Evolutionary conservation across 1,140 invertebrate genomes (phyloP).

Genomic region (Protaetia brevitarsis): DNA sequence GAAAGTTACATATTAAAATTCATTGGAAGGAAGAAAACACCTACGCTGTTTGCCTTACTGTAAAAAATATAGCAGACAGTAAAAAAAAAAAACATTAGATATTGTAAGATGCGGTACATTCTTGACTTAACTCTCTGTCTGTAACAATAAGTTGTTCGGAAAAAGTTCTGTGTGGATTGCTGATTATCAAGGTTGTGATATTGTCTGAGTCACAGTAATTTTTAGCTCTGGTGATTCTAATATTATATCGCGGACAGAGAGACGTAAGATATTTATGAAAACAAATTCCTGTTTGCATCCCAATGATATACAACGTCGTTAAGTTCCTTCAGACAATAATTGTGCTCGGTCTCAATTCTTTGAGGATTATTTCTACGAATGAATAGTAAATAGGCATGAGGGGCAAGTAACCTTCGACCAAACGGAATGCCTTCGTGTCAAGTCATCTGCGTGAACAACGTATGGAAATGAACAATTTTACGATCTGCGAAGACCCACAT

Average conservation of each 20-base stretch:
- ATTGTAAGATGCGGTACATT: too few species aligned
- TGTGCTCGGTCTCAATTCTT: not conserved
- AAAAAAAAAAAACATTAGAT: too few species aligned
- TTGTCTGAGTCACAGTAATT: not conserved
- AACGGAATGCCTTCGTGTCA: not conserved
- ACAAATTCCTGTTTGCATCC: too few species aligned
- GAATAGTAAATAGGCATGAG: not conserved
- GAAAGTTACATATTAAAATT: too few species aligned
- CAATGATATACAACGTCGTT: not conserved
- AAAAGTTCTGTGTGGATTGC: too few species aligned
- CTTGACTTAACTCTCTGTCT: too few species aligned
- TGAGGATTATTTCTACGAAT: not conserved
- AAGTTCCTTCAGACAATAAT: not conserved
- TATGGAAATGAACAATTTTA: slow-evolving; percentile 11
- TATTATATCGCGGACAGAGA: not conserved
- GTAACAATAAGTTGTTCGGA: too few species aligned
- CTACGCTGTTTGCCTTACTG: too few species aligned
- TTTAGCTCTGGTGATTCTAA: not conserved
- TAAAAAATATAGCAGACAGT: too few species aligned
- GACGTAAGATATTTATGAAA: not conserved
- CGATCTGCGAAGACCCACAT: slow-evolving; percentile 6
- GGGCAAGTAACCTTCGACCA: not conserved
- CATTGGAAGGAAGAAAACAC: too few species aligned
- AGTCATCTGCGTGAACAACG: slow-evolving; percentile 1
- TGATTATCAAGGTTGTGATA: too few species aligned